Base-by-base conservation (phyloP, 1,140 invertebrate genomes). In the Lethrus apterus region DNA sequence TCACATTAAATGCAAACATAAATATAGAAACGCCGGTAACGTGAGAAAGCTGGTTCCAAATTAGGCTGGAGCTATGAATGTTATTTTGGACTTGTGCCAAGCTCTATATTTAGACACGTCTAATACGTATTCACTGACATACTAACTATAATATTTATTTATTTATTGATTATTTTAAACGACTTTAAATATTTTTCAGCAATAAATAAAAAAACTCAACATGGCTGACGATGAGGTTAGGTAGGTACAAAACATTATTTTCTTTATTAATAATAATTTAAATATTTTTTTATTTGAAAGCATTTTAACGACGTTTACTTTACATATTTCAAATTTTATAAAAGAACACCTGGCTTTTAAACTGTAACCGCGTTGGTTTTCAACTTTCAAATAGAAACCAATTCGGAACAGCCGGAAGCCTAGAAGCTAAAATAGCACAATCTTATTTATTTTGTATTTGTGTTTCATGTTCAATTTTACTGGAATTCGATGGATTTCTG, bases 171-270 rank as follows among this genome's bases (percentile, higher is more conserved):
- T 33, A 20, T 19, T 38, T 46, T 53, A 40, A 54, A 13, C 48
- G 33, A 40, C 32, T 26, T 52, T 49, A 29, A 34, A 13, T 15
- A 38, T 54, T 45, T 56, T 56, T 11, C 52, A 61, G 57, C 52
- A 44, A 51, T 42, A 54, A 58, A 40, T 50, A 49, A 51, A 48
- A 63, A 70, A 67, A 64, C 66, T 66, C 74, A 85, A 64, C 74
- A 88, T 88, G 84, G 84, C 83, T 73, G 84, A 88, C 79, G 84
- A 88, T 79, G 84, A 88, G 78, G 84, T 88, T 77, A 84, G 84
- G 84, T 86, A 74, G 73, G 81, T 81, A 74, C 69, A 8, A 2
- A 38, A 38, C 20, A 14, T 30, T 10, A 26, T 26, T 10, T 34
- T 34, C 19, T 3, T 17, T 34, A 14, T 18, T 29, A 9, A 17